Evolutionary conservation across 2,113 vertebrate species (phyloP), one percentile per base, ranked within the genome.

Genomic region (Mustela lutreola): DNA sequence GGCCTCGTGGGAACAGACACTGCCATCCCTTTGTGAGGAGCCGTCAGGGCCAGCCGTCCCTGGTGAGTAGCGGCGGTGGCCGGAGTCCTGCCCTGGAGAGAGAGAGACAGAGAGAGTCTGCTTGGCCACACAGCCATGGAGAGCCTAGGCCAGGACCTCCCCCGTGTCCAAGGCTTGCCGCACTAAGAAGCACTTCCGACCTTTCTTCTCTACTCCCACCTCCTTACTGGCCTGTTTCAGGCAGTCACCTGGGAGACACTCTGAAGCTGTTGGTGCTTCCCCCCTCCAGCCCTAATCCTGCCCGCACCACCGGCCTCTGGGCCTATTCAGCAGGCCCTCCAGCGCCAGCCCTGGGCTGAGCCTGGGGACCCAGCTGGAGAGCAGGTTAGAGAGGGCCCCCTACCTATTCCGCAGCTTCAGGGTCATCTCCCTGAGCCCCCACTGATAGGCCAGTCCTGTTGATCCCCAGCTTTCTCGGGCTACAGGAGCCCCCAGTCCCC

Each of bases 11-110:
- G 99, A 99, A 96, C 98, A 98, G 95, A 99, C 99, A 6, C 76
- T 99, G 92, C 97, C 98, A 78, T 99, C 99, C 18, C 98, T 99
- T 97, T 98, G 98, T n/a, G 99, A 99, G 97, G 99, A 99, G 18
- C 99, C 99, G 1, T 96, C 94, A 9, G 98, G 97, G 75, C 92
- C 88, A n/a, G 95, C 73, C 7, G 21, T 87, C 60, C 80, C 97
- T 96, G 98, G 99, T 99, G 98, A 99, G 96, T 94, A 56, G 65
- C 42, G 2, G 5, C 4, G 19, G 45, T 53, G 96, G 42, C 42
- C 45, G 60, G 86, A 78, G 1, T 4, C 39, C 93, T 91, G 36
- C 33, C 42, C 33, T 92, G 92, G 88, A 8, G 58, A 42, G 28
- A n/a, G 78, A 24, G 73, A 45, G 39, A 73, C 19, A 42, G n/a